Conservation (phyloP, 2,113 vertebrate species). For the Festucalex cinctus region DNA sequence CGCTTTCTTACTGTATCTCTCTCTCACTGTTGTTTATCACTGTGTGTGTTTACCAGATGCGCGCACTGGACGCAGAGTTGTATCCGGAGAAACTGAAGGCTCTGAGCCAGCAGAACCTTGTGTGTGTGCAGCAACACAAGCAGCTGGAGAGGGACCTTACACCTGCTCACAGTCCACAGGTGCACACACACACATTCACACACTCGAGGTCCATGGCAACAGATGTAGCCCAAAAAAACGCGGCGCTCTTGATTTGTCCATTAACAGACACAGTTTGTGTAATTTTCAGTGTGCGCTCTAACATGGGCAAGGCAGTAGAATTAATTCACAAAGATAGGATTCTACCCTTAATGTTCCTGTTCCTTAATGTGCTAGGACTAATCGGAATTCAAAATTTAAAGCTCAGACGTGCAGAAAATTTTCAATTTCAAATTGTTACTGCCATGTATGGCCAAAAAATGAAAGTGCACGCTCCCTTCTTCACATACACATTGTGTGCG, state of each 20-base stretch:
- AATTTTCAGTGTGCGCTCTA: too few relatives aligned
- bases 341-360: background rate
- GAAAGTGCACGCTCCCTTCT: too few relatives aligned
- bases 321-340: background rate
- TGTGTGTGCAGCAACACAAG: slow-evolving; percentile 76
- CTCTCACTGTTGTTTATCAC: background rate
- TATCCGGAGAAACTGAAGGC: slow-evolving; percentile 97
- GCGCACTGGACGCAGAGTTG: slow-evolving; percentile 90
- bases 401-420: too few relatives aligned
- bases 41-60: slow-evolving; percentile 73
- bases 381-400: too few relatives aligned
- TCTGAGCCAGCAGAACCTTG: slow-evolving; percentile 89
- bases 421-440: too few relatives aligned
- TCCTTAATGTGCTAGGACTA: too few relatives aligned
- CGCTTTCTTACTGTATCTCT: too few relatives aligned
- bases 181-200: slow-evolving; percentile 38
- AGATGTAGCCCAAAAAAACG: background rate
- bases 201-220: background rate
- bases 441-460: too few relatives aligned
- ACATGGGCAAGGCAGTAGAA: too few relatives aligned
- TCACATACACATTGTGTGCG: too few relatives aligned
- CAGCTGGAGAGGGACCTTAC: slow-evolving; percentile 80
- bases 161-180: slow-evolving; percentile 81
- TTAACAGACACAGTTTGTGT: background rate
- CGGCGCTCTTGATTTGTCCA: background rate